A percentile compares a stretch with the other conserved stretches of the same genome.
phyloP scores from a whole-genome alignment of 2,888 invertebrate species.

The Cepaea hortensis region DNA sequence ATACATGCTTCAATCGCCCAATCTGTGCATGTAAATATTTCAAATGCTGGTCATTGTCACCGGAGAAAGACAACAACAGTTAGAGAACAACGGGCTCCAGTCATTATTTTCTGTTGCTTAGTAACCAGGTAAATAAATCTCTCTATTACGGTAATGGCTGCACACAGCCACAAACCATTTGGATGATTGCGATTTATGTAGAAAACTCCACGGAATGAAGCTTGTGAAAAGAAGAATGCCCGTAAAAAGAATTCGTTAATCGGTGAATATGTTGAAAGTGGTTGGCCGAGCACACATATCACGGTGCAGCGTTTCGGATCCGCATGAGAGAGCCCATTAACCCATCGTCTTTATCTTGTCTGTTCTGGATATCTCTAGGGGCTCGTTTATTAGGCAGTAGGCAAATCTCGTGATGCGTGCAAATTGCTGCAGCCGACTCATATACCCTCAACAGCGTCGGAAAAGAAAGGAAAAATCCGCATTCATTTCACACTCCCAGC shows the following conservation, averaged over 20 bases:
- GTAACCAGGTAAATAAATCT: slow-evolving; percentile 44
- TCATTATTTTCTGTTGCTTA: slow-evolving; percentile 35
- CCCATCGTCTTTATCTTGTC: slow-evolving; percentile 41
- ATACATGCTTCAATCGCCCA: slow-evolving; percentile 29
- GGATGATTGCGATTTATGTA: slow-evolving; percentile 40
- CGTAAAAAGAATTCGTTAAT: slow-evolving; percentile 3
- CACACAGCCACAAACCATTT: slow-evolving; percentile 47
- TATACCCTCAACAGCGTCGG: background rate
- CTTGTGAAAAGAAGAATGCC: background rate
- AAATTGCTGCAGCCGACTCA: slow-evolving; percentile 28
- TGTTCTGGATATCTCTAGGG: slow-evolving; percentile 31
- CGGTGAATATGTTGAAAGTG: slow-evolving; percentile 24
- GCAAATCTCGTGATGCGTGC: slow-evolving; percentile 33
- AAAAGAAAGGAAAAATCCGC: background rate
- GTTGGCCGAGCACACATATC: slow-evolving; percentile 16
- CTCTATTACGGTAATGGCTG: slow-evolving; percentile 45
- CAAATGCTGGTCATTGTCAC: slow-evolving; percentile 17
- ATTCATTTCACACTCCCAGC: slow-evolving; percentile 5
- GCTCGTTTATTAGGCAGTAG: slow-evolving; percentile 46
- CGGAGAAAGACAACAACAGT: slow-evolving; percentile 38
- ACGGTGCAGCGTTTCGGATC: slow-evolving; percentile 27
- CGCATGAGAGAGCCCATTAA: slow-evolving; percentile 45
- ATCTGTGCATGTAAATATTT: slow-evolving; percentile 36
- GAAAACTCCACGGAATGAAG: slow-evolving; percentile 21
- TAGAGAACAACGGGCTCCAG: slow-evolving; percentile 30